Evolutionary conservation across 2,113 vertebrate genomes (phyloP), one percentile per base, ranked within the genome.

Genomic region (Nycticorax nycticorax): DNA sequence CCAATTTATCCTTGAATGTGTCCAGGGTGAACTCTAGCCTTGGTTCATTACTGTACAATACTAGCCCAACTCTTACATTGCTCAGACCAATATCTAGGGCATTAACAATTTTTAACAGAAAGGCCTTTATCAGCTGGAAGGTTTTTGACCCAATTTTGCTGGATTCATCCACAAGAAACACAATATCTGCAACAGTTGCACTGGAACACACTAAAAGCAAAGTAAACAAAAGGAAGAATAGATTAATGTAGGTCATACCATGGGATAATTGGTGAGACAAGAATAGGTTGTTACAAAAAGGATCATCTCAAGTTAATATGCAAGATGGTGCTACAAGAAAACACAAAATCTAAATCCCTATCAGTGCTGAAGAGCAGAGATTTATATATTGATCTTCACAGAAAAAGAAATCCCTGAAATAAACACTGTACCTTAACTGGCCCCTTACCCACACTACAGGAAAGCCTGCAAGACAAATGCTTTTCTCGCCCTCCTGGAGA

Each of bases 151-250:
- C 68, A 10, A 95, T 98, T 57, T 97, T 98, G 74, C 96, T 96
- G 1, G 98, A 99, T 47, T 98, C 98, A 37, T 99, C 99, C 57
- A 99, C 93, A 28, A 99, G 98, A 92, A 99, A 99, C 8, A 98
- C 98, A 13, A 98, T 93, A 92, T 99, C 99, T 2, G 98, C 98
- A 22, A 98, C 14, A 50, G 96, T 87, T 15, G 98, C 97, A 59
- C 63, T 93, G 55, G 45, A 97, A 86, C 99, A 99, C n/a, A 97
- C 99, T 99, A 96, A 55, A 76, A 93, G 92, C 33, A 68, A 97
- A 92, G 87, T 35, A 82, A 66, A 19, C 37, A 84, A 39, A 77
- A 91, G 20, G 53, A 50, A 77, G 55, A 33, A 30, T 63, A 82
- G 27, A 66, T 39, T 20, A 60, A 35, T 16, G 10, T 57, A 41